Base-by-base conservation (phyloP, 2,888 invertebrate species). In the Rhogogaster chlorosoma region DNA sequence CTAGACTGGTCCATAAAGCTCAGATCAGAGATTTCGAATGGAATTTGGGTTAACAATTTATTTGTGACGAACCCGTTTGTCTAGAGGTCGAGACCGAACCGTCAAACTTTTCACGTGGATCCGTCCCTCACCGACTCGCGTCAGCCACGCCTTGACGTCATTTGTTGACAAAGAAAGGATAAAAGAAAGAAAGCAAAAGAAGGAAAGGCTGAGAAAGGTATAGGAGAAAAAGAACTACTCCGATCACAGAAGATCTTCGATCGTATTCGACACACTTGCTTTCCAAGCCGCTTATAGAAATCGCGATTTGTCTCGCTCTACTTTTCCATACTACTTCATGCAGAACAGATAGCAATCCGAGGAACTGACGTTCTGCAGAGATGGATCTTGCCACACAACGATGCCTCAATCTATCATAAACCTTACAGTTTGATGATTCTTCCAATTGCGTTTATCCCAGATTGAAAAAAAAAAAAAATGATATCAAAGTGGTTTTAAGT, bases 41-140 rank as follows among this genome's bases (percentile, higher is more conserved):
- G 36, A 38, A n/a, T 80, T 80, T 61, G 26, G 80, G 18, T 80
- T 53, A 22, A 61, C 22, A 61, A 80, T 80, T 61, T 80, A 80
- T 22, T 61, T 61, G 36, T 26, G 22, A 57, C 32, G 61, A 61
- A 57, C 9, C 57, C 38, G 15, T 80, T 61, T 61, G 61, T 80
- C 80, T 80, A 36, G 22, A 61, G 61, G 80, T 80, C 61, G 61
- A 38, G 18, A 61, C 80, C 38, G 61, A 80, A 61, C 38, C 61
- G 80, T 22, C 38, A 36, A 80, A 57, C 38, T 80, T 80, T 77
- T 38, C 29, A 80, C 61, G 61, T 53, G 29, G 29, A 18, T 77
- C 32, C 32, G 12, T 67, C 32, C 15, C 18, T 67, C 32, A 29
- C 29, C 32, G 15, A 67, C 18, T 61, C 32, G 32, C 29, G 32